Percentiles rank a stretch among this genome's conserved stretches.
Evolutionary conservation across 2,888 invertebrate genomes (phyloP).

Genomic region (Cartodere bifasciata): DNA sequence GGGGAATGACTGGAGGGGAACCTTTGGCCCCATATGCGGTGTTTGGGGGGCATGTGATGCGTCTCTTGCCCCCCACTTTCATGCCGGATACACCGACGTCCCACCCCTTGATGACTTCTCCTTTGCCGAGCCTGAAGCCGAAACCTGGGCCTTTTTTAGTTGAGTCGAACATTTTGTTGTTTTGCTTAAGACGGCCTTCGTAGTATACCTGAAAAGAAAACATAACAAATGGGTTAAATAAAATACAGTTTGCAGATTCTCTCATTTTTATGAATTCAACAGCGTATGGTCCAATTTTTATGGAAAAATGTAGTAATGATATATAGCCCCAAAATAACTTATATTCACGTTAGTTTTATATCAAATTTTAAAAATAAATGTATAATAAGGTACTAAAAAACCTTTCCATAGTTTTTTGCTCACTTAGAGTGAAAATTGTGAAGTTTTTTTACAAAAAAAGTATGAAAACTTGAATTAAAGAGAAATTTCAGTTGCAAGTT

Average conservation of each 20-base stretch:
- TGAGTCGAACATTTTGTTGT: constrained; percentile 80
- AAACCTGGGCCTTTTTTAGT: constrained; percentile 66
- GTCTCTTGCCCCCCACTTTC: constrained; percentile 88
- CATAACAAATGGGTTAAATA: not conserved
- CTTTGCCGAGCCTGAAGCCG: constrained; percentile 69
- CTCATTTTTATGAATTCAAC: too few species aligned
- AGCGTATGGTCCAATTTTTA: too few species aligned
- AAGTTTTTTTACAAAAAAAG: too few species aligned
- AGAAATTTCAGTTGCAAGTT: too few species aligned
- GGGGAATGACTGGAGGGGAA: constrained; percentile 74
- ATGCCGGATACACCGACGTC: constrained; percentile 81
- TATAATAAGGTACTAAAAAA: too few species aligned
- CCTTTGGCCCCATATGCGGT: constrained; percentile 77
- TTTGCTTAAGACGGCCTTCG: constrained; percentile 66
- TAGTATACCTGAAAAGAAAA: constrained; percentile 58
- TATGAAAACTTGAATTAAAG: too few species aligned
- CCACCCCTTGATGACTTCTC: constrained; percentile 87
- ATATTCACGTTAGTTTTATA: too few species aligned
- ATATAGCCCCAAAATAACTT: too few species aligned
- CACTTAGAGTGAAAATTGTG: too few species aligned
- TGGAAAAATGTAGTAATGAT: too few species aligned
- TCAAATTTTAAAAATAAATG: too few species aligned
- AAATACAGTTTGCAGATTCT: not conserved
- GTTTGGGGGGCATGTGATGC: constrained; percentile 68
- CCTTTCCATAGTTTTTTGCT: too few species aligned